A percentile compares a stretch with the other conserved stretches of the same genome.
Conservation (phyloP, 2,113 vertebrate species). For the Procapra przewalskii region DNA sequence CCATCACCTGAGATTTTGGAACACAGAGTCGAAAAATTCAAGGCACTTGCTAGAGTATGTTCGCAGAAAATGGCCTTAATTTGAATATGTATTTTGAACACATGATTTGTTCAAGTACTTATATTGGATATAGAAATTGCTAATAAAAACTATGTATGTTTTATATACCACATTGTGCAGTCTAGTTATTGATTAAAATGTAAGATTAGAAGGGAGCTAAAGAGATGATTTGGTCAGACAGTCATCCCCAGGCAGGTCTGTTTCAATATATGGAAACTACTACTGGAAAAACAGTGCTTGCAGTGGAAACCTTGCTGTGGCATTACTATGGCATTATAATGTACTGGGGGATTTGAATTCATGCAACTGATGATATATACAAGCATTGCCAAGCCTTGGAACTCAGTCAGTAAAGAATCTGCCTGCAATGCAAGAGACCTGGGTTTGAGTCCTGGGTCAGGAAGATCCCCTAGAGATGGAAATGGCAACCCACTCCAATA, state of each 20-base stretch:
- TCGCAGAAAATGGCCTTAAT: not conserved
- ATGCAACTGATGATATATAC: not conserved
- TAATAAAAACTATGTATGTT: not conserved
- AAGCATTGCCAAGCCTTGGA: not conserved
- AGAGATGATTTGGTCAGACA: not conserved
- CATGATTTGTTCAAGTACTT: not conserved
- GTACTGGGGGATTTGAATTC: not conserved
- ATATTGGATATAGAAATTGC: not conserved
- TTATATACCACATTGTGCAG: not conserved
- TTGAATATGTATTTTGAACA: not conserved
- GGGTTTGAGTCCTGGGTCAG: not conserved
- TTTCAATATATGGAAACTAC: not conserved
- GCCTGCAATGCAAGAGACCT: not conserved
- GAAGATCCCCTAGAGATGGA: not conserved
- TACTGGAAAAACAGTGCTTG: not conserved
- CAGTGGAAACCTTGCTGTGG: not conserved
- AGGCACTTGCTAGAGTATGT: not conserved
- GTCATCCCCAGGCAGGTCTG: not conserved
- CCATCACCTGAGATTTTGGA: not conserved
- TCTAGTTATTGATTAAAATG: not conserved
- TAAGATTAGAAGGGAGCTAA: not conserved
- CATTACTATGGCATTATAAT: not conserved
- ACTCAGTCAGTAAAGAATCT: not conserved
- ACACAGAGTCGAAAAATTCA: not conserved
- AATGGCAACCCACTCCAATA: not conserved